Evolutionary conservation across 1,140 invertebrate species (phyloP), one percentile per base, ranked within the genome.

Genomic region (Drosophila biarmipes): DNA sequence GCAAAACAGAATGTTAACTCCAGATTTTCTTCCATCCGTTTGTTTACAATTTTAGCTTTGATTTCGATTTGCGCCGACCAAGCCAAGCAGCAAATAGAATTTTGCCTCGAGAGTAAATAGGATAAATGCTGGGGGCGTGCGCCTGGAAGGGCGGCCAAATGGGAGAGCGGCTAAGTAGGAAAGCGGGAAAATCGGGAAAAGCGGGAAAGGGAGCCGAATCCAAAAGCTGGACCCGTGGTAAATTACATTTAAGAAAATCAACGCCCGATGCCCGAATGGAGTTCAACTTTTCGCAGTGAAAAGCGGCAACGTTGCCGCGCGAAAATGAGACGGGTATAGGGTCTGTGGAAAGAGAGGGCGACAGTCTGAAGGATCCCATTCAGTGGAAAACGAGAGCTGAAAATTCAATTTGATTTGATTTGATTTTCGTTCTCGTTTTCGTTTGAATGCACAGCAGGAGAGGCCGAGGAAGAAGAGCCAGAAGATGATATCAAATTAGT

Each of bases 371-470:
- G 67, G 57, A 72, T 49, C 51, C 51, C 35, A 40, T 52, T 42
- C 15, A 38, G 52, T 21, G 43, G 49, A 71, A 61, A 72, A 53
- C 51, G 71, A 38, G 29, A 71, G 78, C 75, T 78, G 80, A 86
- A 90, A 90, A 90, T 90, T 90, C 76, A 90, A 90, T 90, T 90
- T 90, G 78, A 87, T 87, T 87, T 89, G 81, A 90, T 90, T 90
- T 90, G 86, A 90, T 90, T 90, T 90, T 90, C 86, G 72, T 90
- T 90, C 81, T 87, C 78, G 78, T 86, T 90, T 86, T 87, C 87
- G 76, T 87, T 78, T 80, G 79, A 90, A 87, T 90, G 87, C 87
- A 84, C 81, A 90, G 38, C 58, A 66, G 43, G 56, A 67, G 3
- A 24, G 5, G n/a, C n/a, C n/a, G 27, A n/a, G 29, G 24, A 58